Percentiles rank a stretch among this genome's conserved stretches.
Conservation (phyloP, 2,797 vertebrate genomes). For the Oophaga sylvatica region DNA sequence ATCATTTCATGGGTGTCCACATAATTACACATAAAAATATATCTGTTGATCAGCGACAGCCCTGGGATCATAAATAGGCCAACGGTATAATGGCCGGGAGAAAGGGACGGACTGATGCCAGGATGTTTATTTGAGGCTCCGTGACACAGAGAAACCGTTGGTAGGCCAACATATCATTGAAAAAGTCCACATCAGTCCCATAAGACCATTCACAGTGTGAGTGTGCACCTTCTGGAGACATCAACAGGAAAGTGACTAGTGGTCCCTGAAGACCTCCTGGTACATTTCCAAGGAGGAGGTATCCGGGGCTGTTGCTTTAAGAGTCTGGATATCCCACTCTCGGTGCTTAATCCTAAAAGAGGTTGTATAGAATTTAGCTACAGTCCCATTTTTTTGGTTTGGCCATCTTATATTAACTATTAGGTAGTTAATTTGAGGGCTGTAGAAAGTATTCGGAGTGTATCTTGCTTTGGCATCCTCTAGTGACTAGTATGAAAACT, state of each 20-base stretch:
- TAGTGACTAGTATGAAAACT: neutral
- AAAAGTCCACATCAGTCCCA: neutral
- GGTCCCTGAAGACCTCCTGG: neutral
- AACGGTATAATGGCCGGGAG: neutral
- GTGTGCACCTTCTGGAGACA: neutral
- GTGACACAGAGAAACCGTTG: neutral
- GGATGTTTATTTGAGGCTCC: too few relatives aligned
- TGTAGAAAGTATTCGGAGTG: too few relatives aligned
- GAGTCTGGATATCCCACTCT: too few relatives aligned
- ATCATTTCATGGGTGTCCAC: conserved; percentile 32
- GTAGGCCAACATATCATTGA: neutral
- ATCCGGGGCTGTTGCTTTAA: neutral
- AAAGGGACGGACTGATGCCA: neutral
- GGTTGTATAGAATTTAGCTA: neutral
- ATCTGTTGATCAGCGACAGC: neutral
- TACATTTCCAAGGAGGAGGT: neutral
- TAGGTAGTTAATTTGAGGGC: too few relatives aligned
- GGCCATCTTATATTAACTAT: too few relatives aligned
- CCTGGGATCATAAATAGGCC: conserved; percentile 27
- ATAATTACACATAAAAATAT: conserved; percentile 34
- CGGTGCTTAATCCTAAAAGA: neutral
- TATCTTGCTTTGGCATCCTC: too few relatives aligned
- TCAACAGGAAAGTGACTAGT: too few relatives aligned
- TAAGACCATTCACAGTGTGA: neutral
- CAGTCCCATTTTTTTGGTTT: too few relatives aligned